Conservation (phyloP, 2,113 vertebrate species). For the Cairina moschata region DNA sequence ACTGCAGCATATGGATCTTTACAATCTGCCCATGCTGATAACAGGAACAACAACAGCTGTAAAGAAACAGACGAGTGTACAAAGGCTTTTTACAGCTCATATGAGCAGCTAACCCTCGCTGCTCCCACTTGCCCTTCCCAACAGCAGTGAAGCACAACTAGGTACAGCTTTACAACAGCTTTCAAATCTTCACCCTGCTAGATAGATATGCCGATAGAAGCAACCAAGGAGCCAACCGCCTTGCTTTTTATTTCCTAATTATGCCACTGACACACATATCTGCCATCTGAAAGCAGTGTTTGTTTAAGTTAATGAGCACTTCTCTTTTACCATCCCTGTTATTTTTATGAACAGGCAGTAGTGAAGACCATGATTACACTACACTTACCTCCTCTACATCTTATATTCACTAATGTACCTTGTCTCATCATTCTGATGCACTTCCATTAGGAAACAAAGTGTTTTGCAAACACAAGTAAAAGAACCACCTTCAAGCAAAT, state of each 20-base stretch:
- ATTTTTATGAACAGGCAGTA: neutral
- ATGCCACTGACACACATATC: neutral
- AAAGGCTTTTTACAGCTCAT: neutral
- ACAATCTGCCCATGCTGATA: neutral
- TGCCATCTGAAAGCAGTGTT: neutral
- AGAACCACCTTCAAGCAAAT: neutral
- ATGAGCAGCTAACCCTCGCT: neutral
- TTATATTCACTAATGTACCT: neutral
- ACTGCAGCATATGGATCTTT: neutral
- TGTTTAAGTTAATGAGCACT: neutral
- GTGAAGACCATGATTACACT: neutral
- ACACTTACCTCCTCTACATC: neutral
- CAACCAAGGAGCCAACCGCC: neutral
- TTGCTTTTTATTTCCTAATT: neutral
- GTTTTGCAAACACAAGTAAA: neutral
- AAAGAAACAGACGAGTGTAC: neutral
- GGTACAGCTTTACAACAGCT: neutral
- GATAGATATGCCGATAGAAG: fast-evolving
- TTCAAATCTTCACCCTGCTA: neutral
- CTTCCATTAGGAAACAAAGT: neutral
- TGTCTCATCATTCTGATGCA: neutral
- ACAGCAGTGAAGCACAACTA: neutral
- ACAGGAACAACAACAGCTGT: neutral
- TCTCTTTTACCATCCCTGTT: neutral
- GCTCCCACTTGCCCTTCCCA: neutral